Evolutionary conservation across 2,113 vertebrate species (phyloP), one percentile per base, ranked within the genome.

Genomic region (Chrysochloris asiatica): DNA sequence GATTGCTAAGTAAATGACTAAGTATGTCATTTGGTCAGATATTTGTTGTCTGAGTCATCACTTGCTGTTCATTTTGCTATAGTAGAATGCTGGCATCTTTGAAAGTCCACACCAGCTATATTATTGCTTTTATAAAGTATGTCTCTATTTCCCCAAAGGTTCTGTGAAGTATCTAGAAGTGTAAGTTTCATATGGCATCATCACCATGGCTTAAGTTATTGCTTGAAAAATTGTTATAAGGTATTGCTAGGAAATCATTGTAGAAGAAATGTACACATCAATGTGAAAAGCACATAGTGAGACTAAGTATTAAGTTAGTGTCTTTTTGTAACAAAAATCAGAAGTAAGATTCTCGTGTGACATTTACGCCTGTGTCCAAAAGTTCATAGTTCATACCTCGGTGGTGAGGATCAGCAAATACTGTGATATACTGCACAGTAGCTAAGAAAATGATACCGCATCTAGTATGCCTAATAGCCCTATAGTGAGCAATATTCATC

Each of bases 201-300:
- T 89, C 65, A 94, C 24, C 93, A 96, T 91, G 95, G 97, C 91
- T 97, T 97, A 90, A 91, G 16, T 97, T 98, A 98, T 97, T 98
- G 98, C 97, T 98, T 96, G 59, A 86, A 95, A 82, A 47, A 8
- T 78, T 94, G 48, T 93, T 75, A 88, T 3, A 95, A 78, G 91
- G 50, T 98, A 98, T 97, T 98, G 96, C 97, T 97, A 94, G 92
- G 81, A 90, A 96, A 95, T 93, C 87, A 89, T 52, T 96, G 87
- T 81, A 80, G 88, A 81, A 95, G 78, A 17, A 75, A 90, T 48
- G 82, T 81, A 80, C 48, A 92, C 80, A 86, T 93, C 83, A 48
- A 2, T 61, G 30, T 54, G 56, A 88, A 83, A 93, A 81, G 93
- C 69, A 52, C 92, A 86, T 45, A 85, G 90, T 63, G 59, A 95